Evolutionary conservation across 2,113 vertebrate species (phyloP).

Genomic region (Glareola pratincola): DNA sequence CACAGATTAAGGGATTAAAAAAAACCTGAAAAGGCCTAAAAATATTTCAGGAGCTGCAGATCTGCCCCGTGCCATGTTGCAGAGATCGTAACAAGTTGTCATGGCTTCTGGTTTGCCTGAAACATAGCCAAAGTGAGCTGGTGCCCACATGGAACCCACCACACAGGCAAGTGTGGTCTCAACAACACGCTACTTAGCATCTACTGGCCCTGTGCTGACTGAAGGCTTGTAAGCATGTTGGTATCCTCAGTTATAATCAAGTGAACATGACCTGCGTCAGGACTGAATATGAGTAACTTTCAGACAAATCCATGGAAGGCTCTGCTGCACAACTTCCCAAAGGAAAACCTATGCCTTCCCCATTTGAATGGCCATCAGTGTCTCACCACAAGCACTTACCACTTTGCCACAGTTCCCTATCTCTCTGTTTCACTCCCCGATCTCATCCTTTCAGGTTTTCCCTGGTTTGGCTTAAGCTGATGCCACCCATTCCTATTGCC

Average conservation of each 20-base stretch:
- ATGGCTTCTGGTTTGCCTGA: neutral
- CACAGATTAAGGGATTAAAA: neutral
- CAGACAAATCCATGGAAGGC: neutral
- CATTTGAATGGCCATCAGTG: neutral
- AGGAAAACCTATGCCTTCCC: neutral
- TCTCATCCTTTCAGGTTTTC: neutral
- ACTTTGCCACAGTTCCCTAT: neutral
- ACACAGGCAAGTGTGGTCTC: neutral
- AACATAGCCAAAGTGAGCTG: neutral
- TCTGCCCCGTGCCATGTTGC: neutral
- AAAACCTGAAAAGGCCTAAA: neutral
- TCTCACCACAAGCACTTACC: neutral
- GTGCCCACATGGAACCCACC: too few species aligned
- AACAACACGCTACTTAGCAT: rapidly evolving
- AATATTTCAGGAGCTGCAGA: neutral
- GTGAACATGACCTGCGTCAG: neutral
- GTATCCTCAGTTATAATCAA: neutral
- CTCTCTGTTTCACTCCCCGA: neutral
- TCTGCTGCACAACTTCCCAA: neutral
- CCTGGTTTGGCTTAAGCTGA: neutral
- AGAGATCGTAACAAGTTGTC: neutral
- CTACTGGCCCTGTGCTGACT: neutral
- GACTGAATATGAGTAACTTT: neutral
- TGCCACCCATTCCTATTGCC: rapidly evolving
- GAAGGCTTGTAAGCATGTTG: neutral